Evolutionary conservation across 2,797 vertebrate genomes (phyloP).

Genomic region (Peromyscus nudipes): DNA sequence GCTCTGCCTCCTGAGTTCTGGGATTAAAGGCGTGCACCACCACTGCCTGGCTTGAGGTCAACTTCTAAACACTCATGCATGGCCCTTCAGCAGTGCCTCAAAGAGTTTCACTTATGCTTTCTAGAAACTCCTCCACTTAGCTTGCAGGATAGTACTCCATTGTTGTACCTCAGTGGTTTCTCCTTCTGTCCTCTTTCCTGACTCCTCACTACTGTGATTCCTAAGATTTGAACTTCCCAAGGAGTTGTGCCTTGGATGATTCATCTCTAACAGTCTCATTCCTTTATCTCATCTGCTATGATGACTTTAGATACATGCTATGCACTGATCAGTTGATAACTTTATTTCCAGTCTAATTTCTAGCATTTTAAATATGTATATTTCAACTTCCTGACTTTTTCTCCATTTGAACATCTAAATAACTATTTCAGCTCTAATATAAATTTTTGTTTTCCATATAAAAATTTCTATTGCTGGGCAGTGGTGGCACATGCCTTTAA

Average conservation of each 20-base stretch:
- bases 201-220: neutral
- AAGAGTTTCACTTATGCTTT: neutral
- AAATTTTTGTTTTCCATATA: neutral
- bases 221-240: neutral
- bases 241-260: neutral
- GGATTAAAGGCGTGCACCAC: no score
- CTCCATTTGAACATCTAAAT: neutral
- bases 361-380: neutral
- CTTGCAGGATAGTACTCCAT: neutral
- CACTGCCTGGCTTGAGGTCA: neutral
- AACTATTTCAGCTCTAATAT: neutral
- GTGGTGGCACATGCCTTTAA: no score
- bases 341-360: neutral
- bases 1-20: no score
- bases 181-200: neutral
- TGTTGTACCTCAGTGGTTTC: neutral
- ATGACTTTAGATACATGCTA: neutral
- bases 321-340: neutral
- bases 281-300: neutral
- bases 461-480: neutral
- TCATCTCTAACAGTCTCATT: neutral
- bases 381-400: neutral
- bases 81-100: neutral
- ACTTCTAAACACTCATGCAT: neutral
- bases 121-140: conserved; percentile 11